Percentiles rank a stretch among this genome's conserved stretches.
These are phyloP conservation scores for Lepidonotus clava DNA, from an alignment of 2,888 invertebrate species.

Conservation along the genomic window DNA sequence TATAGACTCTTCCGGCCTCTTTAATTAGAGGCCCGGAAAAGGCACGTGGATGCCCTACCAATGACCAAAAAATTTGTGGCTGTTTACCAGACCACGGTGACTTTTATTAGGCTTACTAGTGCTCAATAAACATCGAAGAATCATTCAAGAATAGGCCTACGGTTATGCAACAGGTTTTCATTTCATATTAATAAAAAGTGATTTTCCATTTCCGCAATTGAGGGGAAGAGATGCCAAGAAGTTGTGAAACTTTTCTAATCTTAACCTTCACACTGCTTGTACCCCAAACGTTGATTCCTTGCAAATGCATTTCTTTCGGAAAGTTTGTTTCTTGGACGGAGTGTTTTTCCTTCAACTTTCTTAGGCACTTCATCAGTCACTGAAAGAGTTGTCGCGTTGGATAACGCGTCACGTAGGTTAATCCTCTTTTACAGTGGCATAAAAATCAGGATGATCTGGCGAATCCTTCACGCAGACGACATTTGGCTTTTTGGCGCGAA, in stretches of 20 bases:
- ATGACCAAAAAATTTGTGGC: no score
- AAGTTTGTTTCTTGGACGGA: background rate
- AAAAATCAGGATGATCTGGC: background rate
- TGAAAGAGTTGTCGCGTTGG: background rate
- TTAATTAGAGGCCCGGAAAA: background rate
- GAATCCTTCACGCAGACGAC: constrained; percentile 32
- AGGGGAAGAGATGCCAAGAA: no score
- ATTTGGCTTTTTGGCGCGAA: background rate
- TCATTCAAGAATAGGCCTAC: no score
- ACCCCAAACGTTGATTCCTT: background rate
- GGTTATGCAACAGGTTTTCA: no score
- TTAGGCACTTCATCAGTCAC: background rate
- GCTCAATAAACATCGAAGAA: no score
- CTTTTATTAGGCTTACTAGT: no score
- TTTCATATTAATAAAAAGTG: no score
- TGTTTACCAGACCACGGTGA: no score
- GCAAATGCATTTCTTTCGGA: no score
- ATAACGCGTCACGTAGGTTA: constrained; percentile 30
- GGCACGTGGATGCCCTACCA: background rate
- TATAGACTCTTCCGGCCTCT: background rate
- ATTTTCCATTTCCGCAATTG: no score
- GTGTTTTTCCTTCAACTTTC: background rate
- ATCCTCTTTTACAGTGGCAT: constrained; percentile 13
- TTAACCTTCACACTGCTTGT: background rate
- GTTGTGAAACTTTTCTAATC: constrained; percentile 3